These are phyloP conservation scores for Parnassius mnemosyne DNA, from an alignment of 2,888 invertebrate species.

Conservation along the genomic window DNA sequence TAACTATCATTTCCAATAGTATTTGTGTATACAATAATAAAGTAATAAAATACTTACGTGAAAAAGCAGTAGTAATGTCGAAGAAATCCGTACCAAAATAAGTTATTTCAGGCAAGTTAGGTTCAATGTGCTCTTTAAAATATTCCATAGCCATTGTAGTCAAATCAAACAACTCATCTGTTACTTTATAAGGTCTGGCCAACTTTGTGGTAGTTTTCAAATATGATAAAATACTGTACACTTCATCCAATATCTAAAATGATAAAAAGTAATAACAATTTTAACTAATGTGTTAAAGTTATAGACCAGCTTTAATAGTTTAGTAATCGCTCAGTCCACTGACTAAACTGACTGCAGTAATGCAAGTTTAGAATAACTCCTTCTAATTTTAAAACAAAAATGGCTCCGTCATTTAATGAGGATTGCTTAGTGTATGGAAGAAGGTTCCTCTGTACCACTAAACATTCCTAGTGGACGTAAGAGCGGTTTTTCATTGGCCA, in stretches of 20 bases:
- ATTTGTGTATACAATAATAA: constrained; percentile 1
- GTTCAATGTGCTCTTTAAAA: constrained; percentile 96
- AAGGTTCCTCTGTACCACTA: background rate
- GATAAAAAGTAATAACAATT: background rate
- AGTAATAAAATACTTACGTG: constrained; percentile 74
- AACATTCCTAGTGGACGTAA: background rate
- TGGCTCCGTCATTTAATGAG: too few species aligned
- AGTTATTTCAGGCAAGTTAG: constrained; percentile 92
- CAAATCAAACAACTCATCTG: constrained; percentile 95
- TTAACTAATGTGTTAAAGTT: background rate
- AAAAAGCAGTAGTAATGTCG: constrained; percentile 86
- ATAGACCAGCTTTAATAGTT: too few species aligned
- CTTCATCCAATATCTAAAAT: constrained; percentile 93
- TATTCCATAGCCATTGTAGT: constrained; percentile 99
- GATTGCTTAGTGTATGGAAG: too few species aligned
- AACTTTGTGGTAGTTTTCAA: constrained; percentile 90
- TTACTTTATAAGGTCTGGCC: constrained; percentile 94
- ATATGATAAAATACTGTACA: constrained; percentile 91
- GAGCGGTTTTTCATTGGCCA: too few species aligned
- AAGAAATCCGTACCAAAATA: constrained; percentile 93
- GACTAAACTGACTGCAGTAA: too few species aligned
- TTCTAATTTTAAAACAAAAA: too few species aligned
- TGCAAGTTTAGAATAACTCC: too few species aligned
- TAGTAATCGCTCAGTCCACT: too few species aligned
- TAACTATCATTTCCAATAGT: too few species aligned